Percentiles rank a stretch among this genome's conserved stretches.
phyloP scores from a whole-genome alignment of 2,888 invertebrate genomes.

The Selenia dentaria region DNA sequence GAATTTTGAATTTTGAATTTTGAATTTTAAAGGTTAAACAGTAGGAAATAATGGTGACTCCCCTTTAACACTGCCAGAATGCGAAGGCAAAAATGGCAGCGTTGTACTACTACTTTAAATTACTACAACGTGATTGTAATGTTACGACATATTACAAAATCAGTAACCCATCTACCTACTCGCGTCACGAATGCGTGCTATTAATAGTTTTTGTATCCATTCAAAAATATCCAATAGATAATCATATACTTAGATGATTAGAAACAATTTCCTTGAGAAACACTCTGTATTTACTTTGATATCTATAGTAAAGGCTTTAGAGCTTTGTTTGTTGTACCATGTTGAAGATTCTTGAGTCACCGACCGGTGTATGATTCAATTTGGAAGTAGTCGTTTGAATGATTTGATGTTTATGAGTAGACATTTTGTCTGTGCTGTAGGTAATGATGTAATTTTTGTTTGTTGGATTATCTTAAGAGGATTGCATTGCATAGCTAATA shows the following conservation, averaged over 20 bases:
- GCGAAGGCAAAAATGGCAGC: too few relatives aligned
- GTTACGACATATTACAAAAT: too few relatives aligned
- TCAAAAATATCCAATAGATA: slow-evolving; percentile 15
- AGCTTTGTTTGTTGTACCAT: slow-evolving; percentile 2
- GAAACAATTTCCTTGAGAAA: slow-evolving; percentile 19
- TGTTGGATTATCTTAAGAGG: too few relatives aligned
- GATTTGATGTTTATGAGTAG: slow-evolving; percentile 12
- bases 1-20: too few relatives aligned
- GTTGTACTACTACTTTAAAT: too few relatives aligned
- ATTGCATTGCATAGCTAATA: too few relatives aligned
- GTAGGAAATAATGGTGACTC: too few relatives aligned
- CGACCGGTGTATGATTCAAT: slow-evolving; percentile 13
- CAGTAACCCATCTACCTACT: slow-evolving; percentile 1
- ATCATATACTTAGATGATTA: slow-evolving; percentile 16
- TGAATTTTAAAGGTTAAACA: too few relatives aligned
- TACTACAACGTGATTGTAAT: too few relatives aligned
- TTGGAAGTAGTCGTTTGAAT: slow-evolving; percentile 1
- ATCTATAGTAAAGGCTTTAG: not conserved
- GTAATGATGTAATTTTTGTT: too few relatives aligned
- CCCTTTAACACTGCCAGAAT: too few relatives aligned
- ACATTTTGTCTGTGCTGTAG: not conserved
- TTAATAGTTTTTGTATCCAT: slow-evolving; percentile 18
- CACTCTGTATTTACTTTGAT: not conserved
- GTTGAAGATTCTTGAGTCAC: slow-evolving; percentile 1
- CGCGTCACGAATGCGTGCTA: not conserved